Evolutionary conservation across 2,888 invertebrate species (phyloP), one percentile per base, ranked within the genome.

Genomic region (Epsilonema sp.): DNA sequence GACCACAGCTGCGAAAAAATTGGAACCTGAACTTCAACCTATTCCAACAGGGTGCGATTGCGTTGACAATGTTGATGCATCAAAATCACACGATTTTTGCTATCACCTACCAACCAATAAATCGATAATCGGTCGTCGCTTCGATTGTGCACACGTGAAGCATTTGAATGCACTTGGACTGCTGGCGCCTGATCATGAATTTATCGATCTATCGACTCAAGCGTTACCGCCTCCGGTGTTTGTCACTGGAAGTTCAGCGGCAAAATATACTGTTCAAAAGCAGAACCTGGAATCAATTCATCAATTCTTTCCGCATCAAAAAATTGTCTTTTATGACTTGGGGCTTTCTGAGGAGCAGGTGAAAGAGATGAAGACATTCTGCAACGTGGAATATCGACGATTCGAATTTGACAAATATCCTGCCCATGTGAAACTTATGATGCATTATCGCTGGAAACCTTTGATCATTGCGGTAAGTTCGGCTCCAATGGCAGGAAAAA

Each of bases 401-500:
- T 57, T 58, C 48, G 44, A 50, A n/a, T 56, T 55, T 41, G 4
- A 45, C 4, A 19, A 26, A 2, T 58, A 51, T 46, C 55, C 56
- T 0, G n/a, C 11, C 1, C 44, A 45, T 36, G 39, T 55, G 22
- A 24, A 16, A 37, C 3, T 49, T 1, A 40, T 54, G 20, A 43
- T 26, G 24, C 45, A 51, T 13, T 58, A 52, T 45, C 52, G 58
- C 5, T 58, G 58, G 57, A 58, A 57, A 25, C 54, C 58, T 2
- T 38, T 57, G 11, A 50, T 57, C 3, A 56, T 57, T 19, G 55
- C 57, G 2, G 48, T 57, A 54, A 8, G 49, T 44, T 16, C 16
- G n/a, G 25, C n/a, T 2, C 8, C 20, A 25, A 39, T 3, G 2
- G 16, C 3, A n/a, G n/a, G n/a, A n/a, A n/a, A n/a, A n/a, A n/a